Evolutionary conservation across 1,140 invertebrate species (phyloP).

Genomic region (Musca domestica): DNA sequence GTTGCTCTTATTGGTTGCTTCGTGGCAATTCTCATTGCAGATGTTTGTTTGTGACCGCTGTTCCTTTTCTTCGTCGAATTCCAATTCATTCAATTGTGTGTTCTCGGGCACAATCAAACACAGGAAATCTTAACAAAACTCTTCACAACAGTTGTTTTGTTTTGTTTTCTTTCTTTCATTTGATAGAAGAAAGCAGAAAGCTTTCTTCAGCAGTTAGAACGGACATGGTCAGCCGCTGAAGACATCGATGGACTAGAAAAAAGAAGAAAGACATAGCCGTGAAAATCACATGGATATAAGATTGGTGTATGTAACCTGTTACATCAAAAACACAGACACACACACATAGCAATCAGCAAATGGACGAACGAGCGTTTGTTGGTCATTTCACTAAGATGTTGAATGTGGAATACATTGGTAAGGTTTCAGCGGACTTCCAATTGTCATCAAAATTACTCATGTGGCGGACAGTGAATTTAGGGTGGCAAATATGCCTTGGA

Average conservation of each 20-base stretch:
- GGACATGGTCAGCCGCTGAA: neutral
- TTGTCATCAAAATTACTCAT: too few relatives aligned
- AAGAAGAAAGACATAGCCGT: neutral
- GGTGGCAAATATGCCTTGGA: too few relatives aligned
- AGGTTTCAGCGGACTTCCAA: too few relatives aligned
- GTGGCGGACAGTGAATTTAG: too few relatives aligned
- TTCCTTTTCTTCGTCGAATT: neutral
- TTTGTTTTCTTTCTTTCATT: too few relatives aligned
- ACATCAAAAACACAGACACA: neutral
- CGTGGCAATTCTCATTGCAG: neutral
- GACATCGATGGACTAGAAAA: neutral
- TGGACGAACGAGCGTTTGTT: too few relatives aligned
- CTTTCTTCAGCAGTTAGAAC: neutral
- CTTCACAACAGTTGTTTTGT: neutral
- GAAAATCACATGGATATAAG: neutral
- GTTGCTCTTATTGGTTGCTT: neutral
- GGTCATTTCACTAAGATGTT: too few relatives aligned
- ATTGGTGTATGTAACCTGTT: conserved; percentile 2
- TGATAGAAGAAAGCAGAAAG: too few relatives aligned
- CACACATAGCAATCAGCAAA: neutral
- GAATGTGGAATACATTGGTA: too few relatives aligned
- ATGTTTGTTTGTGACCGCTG: neutral
- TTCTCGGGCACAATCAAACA: conserved; percentile 1
- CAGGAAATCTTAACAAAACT: conserved; percentile 4
- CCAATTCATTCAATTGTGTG: neutral